Evolutionary conservation across 2,797 vertebrate species (phyloP).

Genomic region (Decapterus maruadsi): DNA sequence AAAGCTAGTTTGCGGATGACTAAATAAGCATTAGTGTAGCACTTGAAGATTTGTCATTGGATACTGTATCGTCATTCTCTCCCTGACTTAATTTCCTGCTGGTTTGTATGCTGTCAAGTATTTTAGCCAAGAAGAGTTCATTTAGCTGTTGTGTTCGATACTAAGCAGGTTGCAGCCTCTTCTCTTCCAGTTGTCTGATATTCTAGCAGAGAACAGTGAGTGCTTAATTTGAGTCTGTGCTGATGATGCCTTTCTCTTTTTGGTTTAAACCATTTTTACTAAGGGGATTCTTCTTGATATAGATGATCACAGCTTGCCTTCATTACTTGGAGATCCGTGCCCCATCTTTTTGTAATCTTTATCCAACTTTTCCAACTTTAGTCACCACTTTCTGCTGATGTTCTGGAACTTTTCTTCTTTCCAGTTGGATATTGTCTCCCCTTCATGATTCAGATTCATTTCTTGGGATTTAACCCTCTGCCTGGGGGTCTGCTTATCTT

Average conservation of each 20-base stretch:
- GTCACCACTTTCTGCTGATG: conserved; percentile 10
- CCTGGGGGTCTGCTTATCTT: conserved; percentile 48
- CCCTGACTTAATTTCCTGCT: conserved; percentile 45
- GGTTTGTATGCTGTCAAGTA: conserved; percentile 26
- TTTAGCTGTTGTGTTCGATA: conserved; percentile 41
- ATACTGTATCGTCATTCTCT: conserved; percentile 45
- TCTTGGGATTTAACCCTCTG: conserved; percentile 32
- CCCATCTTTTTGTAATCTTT: conserved; percentile 39
- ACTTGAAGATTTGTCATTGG: conserved; percentile 52
- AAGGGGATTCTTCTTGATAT: conserved; percentile 35
- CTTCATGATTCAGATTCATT: conserved; percentile 46
- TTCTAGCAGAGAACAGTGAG: conserved; percentile 19
- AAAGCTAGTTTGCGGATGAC: conserved; percentile 50
- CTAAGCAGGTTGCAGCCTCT: conserved; percentile 32
- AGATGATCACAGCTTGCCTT: conserved; percentile 57
- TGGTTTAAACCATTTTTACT: conserved; percentile 25
- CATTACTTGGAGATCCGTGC: conserved; percentile 26
- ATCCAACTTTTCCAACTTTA: conserved; percentile 40
- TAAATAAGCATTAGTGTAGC: conserved; percentile 54
- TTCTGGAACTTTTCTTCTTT: conserved; percentile 31
- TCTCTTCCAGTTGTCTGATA: conserved; percentile 34
- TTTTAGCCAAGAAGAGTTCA: conserved; percentile 31
- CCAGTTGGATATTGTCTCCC: conserved; percentile 23
- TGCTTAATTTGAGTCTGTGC: conserved; percentile 41
- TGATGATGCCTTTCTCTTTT: conserved; percentile 31